Base-by-base conservation (phyloP, 1,140 invertebrate species). In the Drosophila santomea region DNA sequence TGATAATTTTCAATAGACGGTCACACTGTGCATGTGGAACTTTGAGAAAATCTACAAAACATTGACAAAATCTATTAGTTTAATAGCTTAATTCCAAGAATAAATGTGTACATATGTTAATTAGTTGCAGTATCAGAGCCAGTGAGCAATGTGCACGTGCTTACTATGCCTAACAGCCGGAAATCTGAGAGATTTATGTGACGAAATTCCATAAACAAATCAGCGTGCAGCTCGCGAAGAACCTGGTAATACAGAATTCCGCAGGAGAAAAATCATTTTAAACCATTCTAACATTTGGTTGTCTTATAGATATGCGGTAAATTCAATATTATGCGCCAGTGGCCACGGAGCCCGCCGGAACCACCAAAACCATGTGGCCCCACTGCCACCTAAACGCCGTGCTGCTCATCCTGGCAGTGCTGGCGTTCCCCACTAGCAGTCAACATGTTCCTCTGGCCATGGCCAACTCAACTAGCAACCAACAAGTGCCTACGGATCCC, bases 401-500 rank as follows among this genome's bases (percentile, higher is more conserved):
- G 72, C 62, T 76, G 28, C 48, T 76, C 28, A 43, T 38, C 10
- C 20, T 58, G 72, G 72, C 54, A 43, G 47, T 39, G 25, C 44
- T 74, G 23, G 41, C 58, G 17, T 43, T 43, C 36, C 64, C 55
- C 17, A 80, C 48, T 67, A 74, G 73, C 72, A 74, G 78, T 57
- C 76, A 80, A 89, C 48, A 72, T 67, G 73, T 76, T 76, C 73
- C 73, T 76, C 54, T 77, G 35, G 67, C 47, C 28, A 36, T 50
- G 47, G 64, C 62, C 57, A 84, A 69, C 48, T 64, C 41, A 73
- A 89, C 80, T 74, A 89, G 80, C 85, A 89, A 84, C 69, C 77
- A 89, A 89, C 77, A 89, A 89, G 84, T 89, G 84, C 84, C 84
- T 89, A 84, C 69, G 36, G 74, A 78, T 38, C 67, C 66, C 41